Conservation (phyloP, 2,797 vertebrate genomes). For the Crenuchus spilurus region DNA sequence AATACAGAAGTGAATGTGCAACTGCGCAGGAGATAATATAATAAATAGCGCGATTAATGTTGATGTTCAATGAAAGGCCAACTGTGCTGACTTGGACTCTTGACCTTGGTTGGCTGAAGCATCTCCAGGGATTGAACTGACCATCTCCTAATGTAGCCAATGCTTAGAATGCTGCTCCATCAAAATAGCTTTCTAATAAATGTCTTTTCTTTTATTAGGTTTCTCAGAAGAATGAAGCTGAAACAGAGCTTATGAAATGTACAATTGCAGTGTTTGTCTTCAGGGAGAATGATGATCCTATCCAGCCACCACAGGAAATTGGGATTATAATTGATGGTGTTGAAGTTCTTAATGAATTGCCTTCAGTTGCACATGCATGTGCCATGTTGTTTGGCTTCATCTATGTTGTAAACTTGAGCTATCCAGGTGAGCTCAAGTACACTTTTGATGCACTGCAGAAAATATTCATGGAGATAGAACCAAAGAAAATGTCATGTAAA, state of each 20-base stretch:
- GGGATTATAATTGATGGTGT: constrained; percentile 41
- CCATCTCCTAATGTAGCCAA: no score
- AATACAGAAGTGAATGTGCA: no score
- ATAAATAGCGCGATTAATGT: no score
- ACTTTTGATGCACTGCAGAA: constrained; percentile 30
- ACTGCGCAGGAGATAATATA: no score
- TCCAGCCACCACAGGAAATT: constrained; percentile 26
- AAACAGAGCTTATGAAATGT: constrained; percentile 22
- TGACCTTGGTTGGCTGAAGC: no score
- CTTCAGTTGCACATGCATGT: constrained; percentile 44
- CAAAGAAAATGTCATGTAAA: neutral
- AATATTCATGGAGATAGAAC: constrained; percentile 21
- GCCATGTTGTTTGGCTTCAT: constrained; percentile 44
- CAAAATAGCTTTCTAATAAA: neutral
- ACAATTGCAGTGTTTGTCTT: constrained; percentile 47
- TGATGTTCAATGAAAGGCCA: no score
- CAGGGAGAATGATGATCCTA: constrained; percentile 9
- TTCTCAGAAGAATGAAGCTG: constrained; percentile 43
- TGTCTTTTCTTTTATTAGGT: constrained; percentile 40
- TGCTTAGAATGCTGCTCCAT: no score
- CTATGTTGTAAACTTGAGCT: constrained; percentile 37
- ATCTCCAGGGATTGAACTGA: no score
- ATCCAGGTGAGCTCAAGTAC: constrained; percentile 22
- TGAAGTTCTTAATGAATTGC: constrained; percentile 36
- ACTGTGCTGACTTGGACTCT: no score